Conservation (phyloP, 53 echinoderm and acorn worm genomes). For the Antedon mediterranea region DNA sequence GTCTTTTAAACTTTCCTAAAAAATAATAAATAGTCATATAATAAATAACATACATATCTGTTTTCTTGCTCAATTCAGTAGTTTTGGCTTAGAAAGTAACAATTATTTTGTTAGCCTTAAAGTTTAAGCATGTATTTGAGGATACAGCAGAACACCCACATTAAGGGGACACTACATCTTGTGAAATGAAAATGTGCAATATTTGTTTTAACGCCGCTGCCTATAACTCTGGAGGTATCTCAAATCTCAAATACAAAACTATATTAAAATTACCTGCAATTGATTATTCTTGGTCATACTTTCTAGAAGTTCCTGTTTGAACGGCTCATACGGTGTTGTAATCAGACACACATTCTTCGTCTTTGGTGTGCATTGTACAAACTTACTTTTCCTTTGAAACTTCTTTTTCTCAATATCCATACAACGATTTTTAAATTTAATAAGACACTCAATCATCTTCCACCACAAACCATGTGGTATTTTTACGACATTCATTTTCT, state of each 20-base stretch:
- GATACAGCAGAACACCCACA: too few relatives aligned
- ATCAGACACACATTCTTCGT: not conserved
- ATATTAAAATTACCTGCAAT: not conserved
- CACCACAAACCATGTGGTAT: too few relatives aligned
- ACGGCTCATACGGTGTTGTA: not conserved
- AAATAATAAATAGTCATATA: not conserved
- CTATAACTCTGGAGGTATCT: too few relatives aligned
- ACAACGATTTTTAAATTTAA: not conserved
- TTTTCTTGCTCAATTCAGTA: too few relatives aligned
- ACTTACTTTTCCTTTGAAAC: not conserved
- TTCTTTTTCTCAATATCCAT: not conserved
- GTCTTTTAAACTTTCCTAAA: slow-evolving; percentile 15
- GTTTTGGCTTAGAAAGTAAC: too few relatives aligned
- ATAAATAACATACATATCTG: too few relatives aligned
- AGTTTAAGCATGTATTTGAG: too few relatives aligned
- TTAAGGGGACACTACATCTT: too few relatives aligned
- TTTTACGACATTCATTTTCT: not conserved
- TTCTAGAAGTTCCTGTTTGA: not conserved
- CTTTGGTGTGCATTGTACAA: not conserved
- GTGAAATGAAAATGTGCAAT: too few relatives aligned
- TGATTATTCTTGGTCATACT: not conserved
- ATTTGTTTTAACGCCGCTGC: too few relatives aligned
- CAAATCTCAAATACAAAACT: too few relatives aligned
- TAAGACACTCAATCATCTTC: not conserved
- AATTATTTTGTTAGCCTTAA: too few relatives aligned